Base-by-base conservation (phyloP, 2,888 invertebrate species). In the Spicauda simplicius region DNA sequence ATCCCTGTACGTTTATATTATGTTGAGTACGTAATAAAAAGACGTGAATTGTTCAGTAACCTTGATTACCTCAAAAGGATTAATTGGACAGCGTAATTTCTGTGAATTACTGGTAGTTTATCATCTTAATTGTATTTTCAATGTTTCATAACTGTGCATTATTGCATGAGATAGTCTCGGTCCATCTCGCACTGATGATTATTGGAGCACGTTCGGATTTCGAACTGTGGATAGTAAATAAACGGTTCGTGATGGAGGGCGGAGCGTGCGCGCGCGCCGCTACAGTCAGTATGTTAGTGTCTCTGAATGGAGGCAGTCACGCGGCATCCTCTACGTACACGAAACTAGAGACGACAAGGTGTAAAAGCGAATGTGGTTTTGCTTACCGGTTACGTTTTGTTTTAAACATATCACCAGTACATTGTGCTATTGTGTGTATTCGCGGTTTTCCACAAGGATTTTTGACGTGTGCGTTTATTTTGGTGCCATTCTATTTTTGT, bases 211-310 rank as follows among this genome's bases (percentile, higher is more conserved):
- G 86, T 86, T 90, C 78, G 84, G 82, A 87, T 84, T 90, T 89
- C 83, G 83, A 91, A 90, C 84, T 85, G 85, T 86, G 88, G 88
- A 88, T 89, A 87, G 89, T 90, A 91, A 90, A 90, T 92, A 91
- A 90, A 91, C 89, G 86, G 84, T 82, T 78, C 78, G 83, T 79
- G 79, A 83, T 82, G 82, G 84, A 82, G 81, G 84, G 82, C 84
- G 81, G 75, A 79, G 77, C 81, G 79, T 83, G 89, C 89, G 88
- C 87, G 88, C 81, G 86, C 90, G 85, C 83, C 76, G 79, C 73
- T 73, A 25, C 25, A 75, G 59, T 66, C 88, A 92, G 92, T 93
- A 79, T 84, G 85, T 82, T 83, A 77, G 77, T 86, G 86, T 85
- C 89, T 83, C 78, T 88, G 87, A 86, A 85, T 88, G 88, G 78